phyloP scores from a whole-genome alignment of 2,888 invertebrate genomes.

The Acholoe squamosa region DNA sequence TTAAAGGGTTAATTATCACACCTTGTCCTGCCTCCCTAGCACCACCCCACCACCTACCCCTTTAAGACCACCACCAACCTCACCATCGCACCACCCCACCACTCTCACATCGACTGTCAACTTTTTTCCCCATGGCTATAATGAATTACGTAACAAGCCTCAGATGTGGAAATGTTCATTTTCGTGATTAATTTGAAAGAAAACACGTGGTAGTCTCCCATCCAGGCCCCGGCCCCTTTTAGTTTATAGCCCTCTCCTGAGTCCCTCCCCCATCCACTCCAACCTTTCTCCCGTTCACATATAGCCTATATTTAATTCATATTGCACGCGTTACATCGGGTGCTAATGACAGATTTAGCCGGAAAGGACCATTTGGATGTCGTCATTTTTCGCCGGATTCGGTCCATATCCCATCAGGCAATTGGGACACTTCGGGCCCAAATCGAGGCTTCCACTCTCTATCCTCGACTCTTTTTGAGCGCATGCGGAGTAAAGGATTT shows the following conservation, averaged over 20 bases:
- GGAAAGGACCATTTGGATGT: constrained; percentile 49
- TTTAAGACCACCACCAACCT: background rate
- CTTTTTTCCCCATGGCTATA: constrained; percentile 5
- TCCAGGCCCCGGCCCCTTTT: background rate
- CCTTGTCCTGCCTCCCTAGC: background rate
- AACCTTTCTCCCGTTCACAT: background rate
- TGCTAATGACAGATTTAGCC: constrained; percentile 59
- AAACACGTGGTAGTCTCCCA: constrained; percentile 23
- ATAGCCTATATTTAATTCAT: constrained; percentile 56
- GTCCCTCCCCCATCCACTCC: background rate
- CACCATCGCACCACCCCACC: no score
- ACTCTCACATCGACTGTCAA: background rate
- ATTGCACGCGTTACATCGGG: constrained; percentile 48
- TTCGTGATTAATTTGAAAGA: constrained; percentile 63
- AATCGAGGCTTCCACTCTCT: background rate
- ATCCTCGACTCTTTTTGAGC: background rate
- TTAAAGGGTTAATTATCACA: no score
- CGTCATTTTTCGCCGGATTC: constrained; percentile 22
- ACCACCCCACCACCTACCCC: background rate
- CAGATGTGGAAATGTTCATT: constrained; percentile 60
- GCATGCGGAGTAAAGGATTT: background rate
- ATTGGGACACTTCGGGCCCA: background rate
- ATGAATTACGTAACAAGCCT: constrained; percentile 56
- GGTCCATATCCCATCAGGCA: constrained; percentile 24
- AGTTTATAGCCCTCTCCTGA: background rate